phyloP scores from a whole-genome alignment of 2,888 invertebrate species.

The Xiphydria camelus region DNA sequence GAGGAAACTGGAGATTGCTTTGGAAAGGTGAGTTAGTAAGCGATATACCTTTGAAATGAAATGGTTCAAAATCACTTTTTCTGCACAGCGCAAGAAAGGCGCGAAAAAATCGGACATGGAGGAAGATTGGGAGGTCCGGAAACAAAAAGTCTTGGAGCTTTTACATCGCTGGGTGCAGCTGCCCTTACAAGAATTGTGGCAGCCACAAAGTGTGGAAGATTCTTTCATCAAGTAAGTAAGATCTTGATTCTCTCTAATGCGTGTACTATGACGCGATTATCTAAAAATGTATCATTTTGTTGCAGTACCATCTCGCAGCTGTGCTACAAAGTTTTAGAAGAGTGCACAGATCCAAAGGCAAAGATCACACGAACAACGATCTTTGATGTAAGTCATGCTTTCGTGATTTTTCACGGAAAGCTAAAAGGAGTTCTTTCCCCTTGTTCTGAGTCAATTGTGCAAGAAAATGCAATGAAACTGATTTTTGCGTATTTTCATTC shows the following conservation, averaged over 20 bases:
- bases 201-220: conserved; percentile 80
- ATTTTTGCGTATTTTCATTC: conserved; percentile 55
- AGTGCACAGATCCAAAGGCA: conserved; percentile 64
- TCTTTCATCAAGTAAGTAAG: conserved; percentile 79
- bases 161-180: conserved; percentile 71
- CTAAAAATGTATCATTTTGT: no score
- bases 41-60: not conserved
- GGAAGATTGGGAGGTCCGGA: conserved; percentile 71
- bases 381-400: conserved; percentile 46
- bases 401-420: not conserved
- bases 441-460: no score
- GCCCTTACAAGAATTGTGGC: conserved; percentile 76
- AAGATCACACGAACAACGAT: conserved; percentile 71
- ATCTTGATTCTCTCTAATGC: no score
- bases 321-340: conserved; percentile 74
- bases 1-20: conserved; percentile 22
- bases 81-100: conserved; percentile 41
- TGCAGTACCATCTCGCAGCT: conserved; percentile 72
- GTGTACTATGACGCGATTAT: no score
- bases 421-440: not conserved
- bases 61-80: conserved; percentile 5
- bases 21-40: conserved; percentile 33
- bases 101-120: conserved; percentile 57
- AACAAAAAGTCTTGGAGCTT: conserved; percentile 68
- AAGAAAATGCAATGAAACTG: no score